Percentiles rank a stretch among this genome's conserved stretches.
These are phyloP conservation scores for Pimephales promelas DNA, from an alignment of 2,113 vertebrate genomes.

Conservation along the genomic window DNA sequence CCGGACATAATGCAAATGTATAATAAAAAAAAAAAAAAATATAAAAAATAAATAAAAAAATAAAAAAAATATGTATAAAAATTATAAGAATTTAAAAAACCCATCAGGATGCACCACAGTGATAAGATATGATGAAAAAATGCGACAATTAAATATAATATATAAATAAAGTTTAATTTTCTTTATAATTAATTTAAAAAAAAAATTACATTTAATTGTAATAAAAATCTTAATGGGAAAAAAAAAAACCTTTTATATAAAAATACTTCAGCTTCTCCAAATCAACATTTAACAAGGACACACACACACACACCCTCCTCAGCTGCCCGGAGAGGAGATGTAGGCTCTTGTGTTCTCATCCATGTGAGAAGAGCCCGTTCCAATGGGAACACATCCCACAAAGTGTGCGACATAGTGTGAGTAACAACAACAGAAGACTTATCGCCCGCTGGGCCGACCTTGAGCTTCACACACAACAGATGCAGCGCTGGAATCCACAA, in stretches of 20 bases:
- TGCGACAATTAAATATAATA: too few species aligned
- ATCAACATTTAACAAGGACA: background rate
- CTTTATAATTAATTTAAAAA: too few species aligned
- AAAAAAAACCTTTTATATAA: background rate
- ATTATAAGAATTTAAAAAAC: too few species aligned
- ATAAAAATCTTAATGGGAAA: too few species aligned
- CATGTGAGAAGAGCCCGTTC: slow-evolving; percentile 45
- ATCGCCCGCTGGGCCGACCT: slow-evolving; percentile 61
- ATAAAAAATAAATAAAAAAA: too few species aligned
- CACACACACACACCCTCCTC: slow-evolving; percentile 52
- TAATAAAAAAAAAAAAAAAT: too few species aligned
- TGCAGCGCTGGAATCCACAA: slow-evolving; percentile 43
- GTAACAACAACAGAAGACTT: slow-evolving; percentile 60
- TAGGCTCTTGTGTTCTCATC: slow-evolving; percentile 25
- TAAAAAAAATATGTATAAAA: too few species aligned
- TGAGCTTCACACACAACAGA: slow-evolving; percentile 61
- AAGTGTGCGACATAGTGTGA: slow-evolving; percentile 35
- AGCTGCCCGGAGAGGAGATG: slow-evolving; percentile 14
- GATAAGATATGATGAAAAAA: too few species aligned
- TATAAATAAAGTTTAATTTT: too few species aligned
- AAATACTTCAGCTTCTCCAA: background rate
- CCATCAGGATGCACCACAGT: too few species aligned
- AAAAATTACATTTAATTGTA: too few species aligned
- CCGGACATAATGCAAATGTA: too few species aligned
- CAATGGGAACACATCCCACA: slow-evolving; percentile 51